Base-by-base conservation (phyloP, 1,140 invertebrate species). In the Lysiphlebus fabarum region DNA sequence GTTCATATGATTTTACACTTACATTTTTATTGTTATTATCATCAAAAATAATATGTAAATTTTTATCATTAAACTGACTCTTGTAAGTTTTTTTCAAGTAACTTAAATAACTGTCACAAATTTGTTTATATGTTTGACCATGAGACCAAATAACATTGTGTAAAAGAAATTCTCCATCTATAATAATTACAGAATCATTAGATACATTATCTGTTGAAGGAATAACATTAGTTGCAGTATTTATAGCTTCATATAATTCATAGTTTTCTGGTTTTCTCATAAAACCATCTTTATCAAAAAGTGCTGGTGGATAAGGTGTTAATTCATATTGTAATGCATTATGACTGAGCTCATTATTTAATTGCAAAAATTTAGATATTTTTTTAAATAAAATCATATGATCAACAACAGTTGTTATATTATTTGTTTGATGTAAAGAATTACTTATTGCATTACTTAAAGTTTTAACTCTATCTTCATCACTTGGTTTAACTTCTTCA, bases 191-290 rank as follows among this genome's bases (percentile, higher is more conserved):
- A 11, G 26, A 41, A 33, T 53, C 36, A 34, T n/a, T n/a, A n/a
- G n/a, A n/a, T n/a, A n/a, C n/a, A n/a, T n/a, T 11, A 34, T 40
- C 14, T 9, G 37, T 33, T 45, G n/a, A 36, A 37, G 33, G 26
- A 44, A 48, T 1, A n/a, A n/a, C 33, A 5, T 58, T 44, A 44
- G 48, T 36, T 71, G 10, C 14, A 47, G 47, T 4, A 3, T 17
- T 33, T 64, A 75, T 71, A 48, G 62, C 66, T 65, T 68, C 59
- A 50, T 70, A 74, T 59, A 72, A 62, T 42, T 70, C 56, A 11
- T 71, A 72, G 62, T 78, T 77, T 44, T 59, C 40, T 41, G 63
- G 64, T 72, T 76, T 76, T 59, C 70, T 62, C 75, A 80, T 73
- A 9, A 64, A 45, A 63, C 68, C 67, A 58, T 65, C 44, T 53